Percentiles rank a stretch among this genome's conserved stretches.
These are phyloP conservation scores for Poecilia wingei DNA, from an alignment of 2,797 vertebrate genomes.

Conservation along the genomic window DNA sequence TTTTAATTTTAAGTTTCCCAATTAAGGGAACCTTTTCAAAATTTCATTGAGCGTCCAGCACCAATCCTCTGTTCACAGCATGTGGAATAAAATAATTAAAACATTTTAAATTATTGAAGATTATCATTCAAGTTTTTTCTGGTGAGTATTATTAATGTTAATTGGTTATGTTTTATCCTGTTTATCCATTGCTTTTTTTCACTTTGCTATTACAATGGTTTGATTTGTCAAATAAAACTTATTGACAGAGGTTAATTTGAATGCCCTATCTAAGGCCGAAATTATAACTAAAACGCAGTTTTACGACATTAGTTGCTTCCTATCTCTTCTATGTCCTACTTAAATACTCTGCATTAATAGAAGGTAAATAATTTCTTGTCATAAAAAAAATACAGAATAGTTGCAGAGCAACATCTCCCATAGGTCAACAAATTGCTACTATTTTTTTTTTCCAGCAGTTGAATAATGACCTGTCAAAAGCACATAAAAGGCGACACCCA, in stretches of 20 bases:
- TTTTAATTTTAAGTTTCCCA: not conserved
- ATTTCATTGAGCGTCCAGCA: not conserved
- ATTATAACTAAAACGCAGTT: not conserved
- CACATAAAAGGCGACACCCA: conserved; percentile 17
- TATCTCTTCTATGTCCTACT: not conserved
- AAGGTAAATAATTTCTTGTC: not conserved
- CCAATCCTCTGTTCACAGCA: not conserved
- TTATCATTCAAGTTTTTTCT: not conserved
- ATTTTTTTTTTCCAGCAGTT: conserved; percentile 6
- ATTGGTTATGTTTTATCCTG: not conserved
- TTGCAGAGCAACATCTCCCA: conserved; percentile 3
- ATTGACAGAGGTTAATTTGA: not conserved
- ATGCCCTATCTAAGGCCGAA: not conserved
- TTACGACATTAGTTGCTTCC: not conserved
- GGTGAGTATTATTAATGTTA: no score
- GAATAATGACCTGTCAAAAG: conserved; percentile 24
- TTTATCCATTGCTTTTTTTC: not conserved
- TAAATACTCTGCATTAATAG: not conserved
- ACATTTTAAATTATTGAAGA: not conserved
- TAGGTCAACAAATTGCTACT: conserved; percentile 5
- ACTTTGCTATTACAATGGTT: not conserved
- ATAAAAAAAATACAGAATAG: not conserved
- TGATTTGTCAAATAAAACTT: not conserved
- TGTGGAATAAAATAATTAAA: not conserved
- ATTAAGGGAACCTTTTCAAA: not conserved